Evolutionary conservation across 2,797 vertebrate genomes (phyloP), one percentile per base, ranked within the genome.

Genomic region (Sebastes nivosus): DNA sequence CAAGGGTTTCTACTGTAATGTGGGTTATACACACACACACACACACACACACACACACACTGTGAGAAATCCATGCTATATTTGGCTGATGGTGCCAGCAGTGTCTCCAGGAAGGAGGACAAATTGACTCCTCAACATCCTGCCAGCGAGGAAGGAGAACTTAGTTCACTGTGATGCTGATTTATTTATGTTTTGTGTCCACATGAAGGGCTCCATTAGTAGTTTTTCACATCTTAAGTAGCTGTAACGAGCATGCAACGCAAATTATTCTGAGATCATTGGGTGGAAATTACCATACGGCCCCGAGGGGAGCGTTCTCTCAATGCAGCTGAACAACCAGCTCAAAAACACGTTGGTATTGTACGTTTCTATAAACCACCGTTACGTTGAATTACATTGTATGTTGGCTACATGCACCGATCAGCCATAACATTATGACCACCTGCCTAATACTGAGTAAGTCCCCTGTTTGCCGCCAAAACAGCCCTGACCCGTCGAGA

Each of bases 31-130:
- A 30, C 61, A 46, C 36, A 55, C 59, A 58, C 46, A 18, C 46
- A 50, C 50, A 52, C 46, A 25, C 24, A 58, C 25, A 18, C 4
- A 32, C 10, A 24, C 58, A 59, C 32, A 59, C 46, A 27, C 54
- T 14, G 36, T 27, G 60, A 68, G 30, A 52, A 20, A 24, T 12
- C 11, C 5, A 4, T 25, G 50, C 87, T 84, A 68, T 67, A 61
- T 79, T 65, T 72, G 42, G 42, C 74, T 80, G 76, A 80, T 77
- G 65, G 68, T 73, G 29, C n/a, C 72, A 57, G 72, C 77, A 60
- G 75, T 63, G 36, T 6, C 32, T 52, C 22, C 73, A 59, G 64
- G 75, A 91, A 81, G 42, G 46, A 85, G 60, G 61, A 79, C 54
- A 66, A 60, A 80, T 14, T n/a, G 61, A 64, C 24, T 30, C 42